Conservation (phyloP, 2,888 invertebrate genomes). For the Eledona agricola region DNA sequence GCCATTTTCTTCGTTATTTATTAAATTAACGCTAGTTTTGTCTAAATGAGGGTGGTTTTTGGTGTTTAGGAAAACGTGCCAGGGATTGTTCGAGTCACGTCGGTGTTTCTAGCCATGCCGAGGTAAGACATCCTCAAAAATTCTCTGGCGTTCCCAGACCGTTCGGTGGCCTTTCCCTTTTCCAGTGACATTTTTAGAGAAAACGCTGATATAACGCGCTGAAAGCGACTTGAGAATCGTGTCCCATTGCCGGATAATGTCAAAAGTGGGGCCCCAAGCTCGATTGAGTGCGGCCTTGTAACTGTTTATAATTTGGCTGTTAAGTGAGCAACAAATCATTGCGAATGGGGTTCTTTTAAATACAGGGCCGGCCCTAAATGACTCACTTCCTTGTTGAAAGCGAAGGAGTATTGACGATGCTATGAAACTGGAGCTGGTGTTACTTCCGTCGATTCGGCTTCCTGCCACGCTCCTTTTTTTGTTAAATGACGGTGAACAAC, state of each 20-base stretch:
- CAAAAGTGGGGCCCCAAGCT: no score
- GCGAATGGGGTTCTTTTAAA: no score
- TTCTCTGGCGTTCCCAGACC: slow-evolving; percentile 30
- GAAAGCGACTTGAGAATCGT: slow-evolving; percentile 1
- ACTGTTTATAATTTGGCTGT: not conserved
- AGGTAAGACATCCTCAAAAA: slow-evolving; percentile 39
- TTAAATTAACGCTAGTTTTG: slow-evolving; percentile 34
- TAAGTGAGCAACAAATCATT: slow-evolving; percentile 5
- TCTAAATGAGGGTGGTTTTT: slow-evolving; percentile 35
- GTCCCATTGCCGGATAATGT: no score
- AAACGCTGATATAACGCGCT: slow-evolving; percentile 23
- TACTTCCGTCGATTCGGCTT: slow-evolving; percentile 6
- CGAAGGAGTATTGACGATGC: slow-evolving; percentile 24
- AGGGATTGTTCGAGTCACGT: slow-evolving; percentile 20
- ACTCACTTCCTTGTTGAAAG: slow-evolving; percentile 46
- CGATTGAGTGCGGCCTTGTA: no score
- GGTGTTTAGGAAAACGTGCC: slow-evolving; percentile 29
- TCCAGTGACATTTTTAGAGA: slow-evolving; percentile 48
- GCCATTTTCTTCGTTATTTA: slow-evolving; percentile 49
- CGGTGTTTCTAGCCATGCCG: slow-evolving; percentile 20
- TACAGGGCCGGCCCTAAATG: slow-evolving; percentile 41
- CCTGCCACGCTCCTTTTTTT: slow-evolving; percentile 19
- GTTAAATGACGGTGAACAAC: slow-evolving; percentile 20
- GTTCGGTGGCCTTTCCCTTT: slow-evolving; percentile 49
- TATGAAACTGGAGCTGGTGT: slow-evolving; percentile 9